Conservation (phyloP, 2,113 vertebrate genomes). For the Danionella cerebrum region DNA sequence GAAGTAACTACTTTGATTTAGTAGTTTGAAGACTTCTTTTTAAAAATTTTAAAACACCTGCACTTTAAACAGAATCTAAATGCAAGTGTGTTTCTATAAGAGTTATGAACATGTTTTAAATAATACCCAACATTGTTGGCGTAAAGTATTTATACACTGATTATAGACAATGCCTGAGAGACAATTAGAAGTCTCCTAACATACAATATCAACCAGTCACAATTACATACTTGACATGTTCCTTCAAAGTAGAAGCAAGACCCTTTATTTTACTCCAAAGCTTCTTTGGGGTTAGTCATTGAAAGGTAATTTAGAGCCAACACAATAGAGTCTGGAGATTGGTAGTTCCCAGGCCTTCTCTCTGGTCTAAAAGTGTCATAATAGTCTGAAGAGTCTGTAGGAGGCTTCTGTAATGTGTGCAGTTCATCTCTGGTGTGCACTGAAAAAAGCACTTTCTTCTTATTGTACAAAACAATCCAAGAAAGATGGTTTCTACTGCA, state of each 20-base stretch:
- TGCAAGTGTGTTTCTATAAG: too few species aligned
- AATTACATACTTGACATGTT: not conserved
- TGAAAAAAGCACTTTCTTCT: conserved; percentile 23
- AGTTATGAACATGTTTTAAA: too few species aligned
- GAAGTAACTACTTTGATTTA: too few species aligned
- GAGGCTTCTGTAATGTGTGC: not conserved
- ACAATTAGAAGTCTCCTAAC: too few species aligned
- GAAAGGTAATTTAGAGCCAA: conserved; percentile 49
- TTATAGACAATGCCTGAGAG: too few species aligned
- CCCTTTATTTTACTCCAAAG: not conserved
- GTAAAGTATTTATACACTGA: too few species aligned
- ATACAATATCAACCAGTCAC: not conserved
- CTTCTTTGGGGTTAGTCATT: conserved; percentile 27
- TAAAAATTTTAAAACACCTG: too few species aligned
- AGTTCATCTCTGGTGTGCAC: not conserved
- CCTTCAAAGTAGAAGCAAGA: not conserved
- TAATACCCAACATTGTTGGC: too few species aligned
- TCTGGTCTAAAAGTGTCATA: conserved; percentile 47
- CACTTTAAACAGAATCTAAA: too few species aligned
- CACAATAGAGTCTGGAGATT: conserved; percentile 45
- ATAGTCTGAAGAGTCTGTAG: conserved; percentile 40
- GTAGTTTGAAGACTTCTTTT: too few species aligned
- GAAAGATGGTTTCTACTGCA: conserved; percentile 37
- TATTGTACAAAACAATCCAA: conserved; percentile 37
- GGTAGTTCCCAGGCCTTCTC: conserved; percentile 42